These are phyloP conservation scores for Poecilia wingei DNA, from an alignment of 2,797 vertebrate genomes.

Conservation along the genomic window DNA sequence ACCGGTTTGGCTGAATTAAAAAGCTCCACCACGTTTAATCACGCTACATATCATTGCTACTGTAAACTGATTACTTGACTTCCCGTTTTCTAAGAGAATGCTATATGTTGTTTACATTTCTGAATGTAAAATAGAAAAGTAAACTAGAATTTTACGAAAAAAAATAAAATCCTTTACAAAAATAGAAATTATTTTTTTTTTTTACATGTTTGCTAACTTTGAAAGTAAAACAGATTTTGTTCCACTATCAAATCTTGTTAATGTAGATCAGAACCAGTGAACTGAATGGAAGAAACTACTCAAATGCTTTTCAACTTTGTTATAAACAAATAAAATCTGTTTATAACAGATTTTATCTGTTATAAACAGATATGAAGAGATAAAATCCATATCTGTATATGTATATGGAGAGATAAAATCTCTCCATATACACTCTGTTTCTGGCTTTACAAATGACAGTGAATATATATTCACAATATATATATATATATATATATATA, in stretches of 20 bases:
- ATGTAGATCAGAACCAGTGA: neutral
- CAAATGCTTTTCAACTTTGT: neutral
- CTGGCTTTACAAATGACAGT: neutral
- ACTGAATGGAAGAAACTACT: neutral
- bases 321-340: neutral
- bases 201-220: neutral
- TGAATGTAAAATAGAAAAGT: neutral
- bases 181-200: neutral
- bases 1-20: constrained; percentile 18
- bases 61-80: neutral
- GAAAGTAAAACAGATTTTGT: neutral
- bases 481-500: neutral
- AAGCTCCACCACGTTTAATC: neutral
- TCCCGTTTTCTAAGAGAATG: neutral
- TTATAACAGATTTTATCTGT: too few species aligned
- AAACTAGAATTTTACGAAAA: neutral
- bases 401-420: too few species aligned
- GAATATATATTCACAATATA: constrained; percentile 4
- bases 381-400: too few species aligned
- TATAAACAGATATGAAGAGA: too few species aligned
- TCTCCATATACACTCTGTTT: neutral
- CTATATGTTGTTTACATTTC: neutral
- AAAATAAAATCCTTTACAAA: neutral
- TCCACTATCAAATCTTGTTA: neutral
- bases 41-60: neutral